Percentiles rank a stretch among this genome's conserved stretches.
These are phyloP conservation scores for Ormyrus nitidulus DNA, from an alignment of 2,888 invertebrate species.

Conservation along the genomic window DNA sequence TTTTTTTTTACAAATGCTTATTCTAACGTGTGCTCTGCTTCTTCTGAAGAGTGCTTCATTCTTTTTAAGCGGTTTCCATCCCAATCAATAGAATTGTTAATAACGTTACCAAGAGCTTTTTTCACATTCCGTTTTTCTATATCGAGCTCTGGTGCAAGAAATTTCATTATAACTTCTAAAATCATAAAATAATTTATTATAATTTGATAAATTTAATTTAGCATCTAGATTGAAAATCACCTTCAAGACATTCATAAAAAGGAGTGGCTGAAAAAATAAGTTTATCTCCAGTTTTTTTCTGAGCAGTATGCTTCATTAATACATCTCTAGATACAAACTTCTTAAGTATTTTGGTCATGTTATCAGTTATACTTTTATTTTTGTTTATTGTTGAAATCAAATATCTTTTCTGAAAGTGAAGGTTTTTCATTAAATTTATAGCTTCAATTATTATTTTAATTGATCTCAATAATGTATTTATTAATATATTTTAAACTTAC, in stretches of 20 bases:
- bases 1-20: too few relatives aligned
- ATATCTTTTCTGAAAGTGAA: neutral
- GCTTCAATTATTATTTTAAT: too few relatives aligned
- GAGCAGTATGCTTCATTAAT: neutral
- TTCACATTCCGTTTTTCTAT: neutral
- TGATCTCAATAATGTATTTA: too few relatives aligned
- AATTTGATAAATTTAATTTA: neutral
- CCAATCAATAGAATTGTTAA: neutral
- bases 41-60: neutral
- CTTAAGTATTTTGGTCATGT: neutral
- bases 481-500: too few relatives aligned
- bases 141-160: neutral
- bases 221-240: neutral
- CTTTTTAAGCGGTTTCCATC: neutral
- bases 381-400: neutral
- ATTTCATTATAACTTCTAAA: neutral
- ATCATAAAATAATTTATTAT: neutral
- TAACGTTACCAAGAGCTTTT: neutral
- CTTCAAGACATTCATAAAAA: neutral
- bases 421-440: neutral
- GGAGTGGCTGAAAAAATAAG: neutral
- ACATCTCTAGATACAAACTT: conserved; percentile 3
- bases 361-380: neutral
- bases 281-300: neutral
- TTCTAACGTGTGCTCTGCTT: neutral